Evolutionary conservation across 2,113 vertebrate genomes (phyloP).

Genomic region (Plotosus lineatus): DNA sequence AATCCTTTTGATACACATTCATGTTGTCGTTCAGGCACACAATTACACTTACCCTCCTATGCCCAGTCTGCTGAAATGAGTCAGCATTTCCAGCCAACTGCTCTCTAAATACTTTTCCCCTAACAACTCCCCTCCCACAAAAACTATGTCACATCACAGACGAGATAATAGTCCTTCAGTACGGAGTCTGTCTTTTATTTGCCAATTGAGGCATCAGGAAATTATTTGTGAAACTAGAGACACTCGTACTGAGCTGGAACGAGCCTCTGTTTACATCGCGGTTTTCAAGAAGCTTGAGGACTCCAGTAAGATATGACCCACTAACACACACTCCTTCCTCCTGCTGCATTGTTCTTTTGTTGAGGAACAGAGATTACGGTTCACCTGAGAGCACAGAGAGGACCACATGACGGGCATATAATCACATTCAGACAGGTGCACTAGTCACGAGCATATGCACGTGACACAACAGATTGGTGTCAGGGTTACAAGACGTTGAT

Average conservation of each 20-base stretch:
- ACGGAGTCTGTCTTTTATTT: slow-evolving; percentile 2
- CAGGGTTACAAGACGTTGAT: not conserved
- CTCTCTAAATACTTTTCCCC: slow-evolving; percentile 55
- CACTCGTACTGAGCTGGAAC: slow-evolving; percentile 31
- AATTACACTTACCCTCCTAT: slow-evolving; percentile 56
- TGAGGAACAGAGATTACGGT: not conserved
- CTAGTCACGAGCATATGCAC: not conserved
- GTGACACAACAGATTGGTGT: not conserved
- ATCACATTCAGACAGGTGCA: not conserved
- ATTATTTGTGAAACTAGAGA: slow-evolving; percentile 3
- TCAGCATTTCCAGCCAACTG: slow-evolving; percentile 67
- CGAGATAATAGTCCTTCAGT: not conserved
- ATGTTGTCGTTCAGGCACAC: slow-evolving; percentile 38
- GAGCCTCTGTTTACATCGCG: slow-evolving; percentile 3
- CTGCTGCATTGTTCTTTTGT: not conserved
- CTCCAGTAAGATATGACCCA: not conserved
- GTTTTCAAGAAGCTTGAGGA: slow-evolving; percentile 14
- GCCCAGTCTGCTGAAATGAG: slow-evolving; percentile 58
- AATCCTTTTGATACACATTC: slow-evolving; percentile 4
- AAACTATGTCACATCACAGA: slow-evolving; percentile 17
- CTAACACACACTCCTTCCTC: not conserved
- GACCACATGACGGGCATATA: not conserved
- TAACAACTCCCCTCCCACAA: not conserved
- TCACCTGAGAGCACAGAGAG: not conserved
- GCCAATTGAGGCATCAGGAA: not conserved